Evolutionary conservation across 2,888 invertebrate species (phyloP), one percentile per base, ranked within the genome.

Genomic region (Apotomis turbidana): DNA sequence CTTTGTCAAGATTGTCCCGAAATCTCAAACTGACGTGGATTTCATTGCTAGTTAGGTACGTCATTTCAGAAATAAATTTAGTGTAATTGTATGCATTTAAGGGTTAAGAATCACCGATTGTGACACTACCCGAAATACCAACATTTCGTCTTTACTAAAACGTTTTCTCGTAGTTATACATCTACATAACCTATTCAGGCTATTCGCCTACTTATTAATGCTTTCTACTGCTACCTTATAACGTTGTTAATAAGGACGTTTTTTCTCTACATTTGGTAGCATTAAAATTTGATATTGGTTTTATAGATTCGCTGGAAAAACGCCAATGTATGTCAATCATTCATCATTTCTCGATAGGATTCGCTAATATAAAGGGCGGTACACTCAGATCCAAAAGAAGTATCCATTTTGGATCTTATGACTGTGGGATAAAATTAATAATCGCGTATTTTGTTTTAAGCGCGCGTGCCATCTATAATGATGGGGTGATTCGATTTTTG

Each of bases 321-420:
- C 68, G 72, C 72, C 72, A 72, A 68, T 72, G 44, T 68, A 58
- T 68, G 68, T 68, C 72, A 72, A 63, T 63, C 72, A 72, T 68
- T 72, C 72, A 72, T 72, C 71, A 63, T 72, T 72, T 62, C 59
- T 68, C 44, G 60, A 60, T 68, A n/a, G 10, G 51, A 71, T 67
- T 57, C 38, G 57, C 51, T 71, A 54, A 71, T 68, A 67, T 52
- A 27, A 44, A 60, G 61, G 67, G 67, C 10, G 67, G 67, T 62
- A 15, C 52, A 12, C 9, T 58, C 63, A 62, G 9, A 49, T 49
- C 49, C 9, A 44, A 59, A 55, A 64, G 9, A 51, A 46, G 36
- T 62, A 36, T n/a, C 49, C 10, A 5, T 9, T 27, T 49, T 5
- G n/a, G 12, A 36, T 12, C 36, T 51, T 62, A 51, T 49, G 0